Percentiles rank a stretch among this genome's conserved stretches.
Evolutionary conservation across 2,888 invertebrate genomes (phyloP).

Genomic region (Tipula lateralis): DNA sequence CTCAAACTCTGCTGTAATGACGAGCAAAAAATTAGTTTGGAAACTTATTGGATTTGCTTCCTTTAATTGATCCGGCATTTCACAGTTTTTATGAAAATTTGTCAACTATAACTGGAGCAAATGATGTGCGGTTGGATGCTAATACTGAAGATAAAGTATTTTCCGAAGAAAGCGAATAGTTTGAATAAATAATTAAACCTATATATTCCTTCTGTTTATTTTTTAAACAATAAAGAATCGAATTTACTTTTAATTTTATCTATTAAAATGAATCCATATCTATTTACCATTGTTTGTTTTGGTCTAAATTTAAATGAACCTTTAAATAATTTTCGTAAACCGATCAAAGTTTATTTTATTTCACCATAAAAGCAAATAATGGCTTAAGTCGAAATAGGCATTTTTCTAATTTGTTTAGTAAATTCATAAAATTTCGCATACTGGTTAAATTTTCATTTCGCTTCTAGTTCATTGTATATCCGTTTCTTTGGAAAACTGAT

Average conservation of each 20-base stretch:
- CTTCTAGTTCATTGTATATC: not conserved
- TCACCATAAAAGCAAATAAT: not conserved
- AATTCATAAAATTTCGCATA: not conserved
- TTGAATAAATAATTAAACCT: too few species aligned
- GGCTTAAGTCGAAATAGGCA: not conserved
- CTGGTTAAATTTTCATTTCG: not conserved
- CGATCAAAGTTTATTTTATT: not conserved
- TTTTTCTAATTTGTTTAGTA: not conserved
- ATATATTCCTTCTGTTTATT: too few species aligned
- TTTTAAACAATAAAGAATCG: not conserved
- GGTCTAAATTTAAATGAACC: not conserved
- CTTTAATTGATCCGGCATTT: not conserved
- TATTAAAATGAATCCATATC: not conserved
- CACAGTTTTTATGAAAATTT: not conserved
- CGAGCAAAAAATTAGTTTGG: not conserved
- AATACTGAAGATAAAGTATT: too few species aligned
- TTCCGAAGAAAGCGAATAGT: too few species aligned
- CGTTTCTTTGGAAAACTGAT: not conserved
- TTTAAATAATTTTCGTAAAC: not conserved
- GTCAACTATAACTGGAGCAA: too few species aligned
- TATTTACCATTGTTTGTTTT: not conserved
- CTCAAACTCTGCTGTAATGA: not conserved
- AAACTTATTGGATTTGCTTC: too few species aligned
- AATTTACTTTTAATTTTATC: not conserved
- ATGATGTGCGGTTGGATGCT: too few species aligned